These are phyloP conservation scores for Rana temporaria DNA, from an alignment of 2,113 vertebrate species.

Conservation along the genomic window DNA sequence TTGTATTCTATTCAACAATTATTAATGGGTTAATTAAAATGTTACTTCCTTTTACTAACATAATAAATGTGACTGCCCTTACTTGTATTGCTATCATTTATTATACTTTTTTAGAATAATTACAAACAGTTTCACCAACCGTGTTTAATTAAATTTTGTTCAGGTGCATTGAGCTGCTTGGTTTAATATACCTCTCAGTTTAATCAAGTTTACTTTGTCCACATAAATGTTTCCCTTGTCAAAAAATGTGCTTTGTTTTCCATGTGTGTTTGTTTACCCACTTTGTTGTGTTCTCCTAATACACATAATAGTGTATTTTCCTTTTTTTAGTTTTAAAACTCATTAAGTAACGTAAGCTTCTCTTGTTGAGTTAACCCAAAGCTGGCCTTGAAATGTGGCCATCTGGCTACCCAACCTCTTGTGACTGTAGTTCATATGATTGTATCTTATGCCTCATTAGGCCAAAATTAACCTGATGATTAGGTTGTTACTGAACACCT, in stretches of 20 bases:
- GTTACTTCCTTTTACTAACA: background rate
- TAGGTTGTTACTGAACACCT: conserved; percentile 45
- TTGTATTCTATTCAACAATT: too few species aligned
- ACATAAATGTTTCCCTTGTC: background rate
- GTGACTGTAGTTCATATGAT: conserved; percentile 20
- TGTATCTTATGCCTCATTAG: conserved; percentile 53
- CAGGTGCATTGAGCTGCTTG: background rate
- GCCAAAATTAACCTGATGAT: conserved; percentile 41
- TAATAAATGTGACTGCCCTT: background rate
- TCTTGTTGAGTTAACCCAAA: background rate
- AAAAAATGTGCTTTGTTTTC: background rate
- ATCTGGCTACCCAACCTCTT: conserved; percentile 43
- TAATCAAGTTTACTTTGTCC: background rate
- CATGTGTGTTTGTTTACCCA: background rate
- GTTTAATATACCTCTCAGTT: background rate
- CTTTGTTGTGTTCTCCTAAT: too few species aligned
- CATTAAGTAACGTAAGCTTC: background rate
- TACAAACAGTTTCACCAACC: conserved; percentile 3
- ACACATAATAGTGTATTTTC: background rate
- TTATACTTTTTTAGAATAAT: conserved; percentile 1
- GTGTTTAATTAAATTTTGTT: conserved; percentile 8
- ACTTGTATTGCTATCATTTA: background rate
- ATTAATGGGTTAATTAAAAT: too few species aligned
- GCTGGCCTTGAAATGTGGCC: conserved; percentile 19
- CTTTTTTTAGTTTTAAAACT: background rate